Percentiles rank a stretch among this genome's conserved stretches.
Evolutionary conservation across 2,113 vertebrate species (phyloP).

Genomic region (Mohoua ochrocephala): DNA sequence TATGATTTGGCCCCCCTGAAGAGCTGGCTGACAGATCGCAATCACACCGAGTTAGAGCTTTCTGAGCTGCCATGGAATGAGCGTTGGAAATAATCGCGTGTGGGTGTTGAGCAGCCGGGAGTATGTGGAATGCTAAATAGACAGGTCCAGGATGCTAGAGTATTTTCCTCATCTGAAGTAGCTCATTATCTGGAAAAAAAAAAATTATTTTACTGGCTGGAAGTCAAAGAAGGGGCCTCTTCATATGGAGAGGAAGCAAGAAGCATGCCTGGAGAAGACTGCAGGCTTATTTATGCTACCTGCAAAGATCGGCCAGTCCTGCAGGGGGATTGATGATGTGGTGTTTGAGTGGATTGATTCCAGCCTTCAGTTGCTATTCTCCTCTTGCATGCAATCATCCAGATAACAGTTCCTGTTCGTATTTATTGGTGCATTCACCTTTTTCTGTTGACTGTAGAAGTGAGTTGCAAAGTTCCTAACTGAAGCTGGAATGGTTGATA

Average conservation of each 20-base stretch:
- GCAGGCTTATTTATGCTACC: conserved; percentile 24
- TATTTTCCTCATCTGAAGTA: conserved; percentile 37
- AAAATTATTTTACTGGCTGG: conserved; percentile 45
- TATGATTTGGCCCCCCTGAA: conserved; percentile 39
- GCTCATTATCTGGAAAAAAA: conserved; percentile 57
- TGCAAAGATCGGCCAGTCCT: neutral
- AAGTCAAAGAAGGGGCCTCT: conserved; percentile 55
- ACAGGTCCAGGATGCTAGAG: conserved; percentile 31
- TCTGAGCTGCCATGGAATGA: neutral
- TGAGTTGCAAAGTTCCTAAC: neutral
- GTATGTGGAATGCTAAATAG: conserved; percentile 21
- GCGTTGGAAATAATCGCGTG: conserved; percentile 7
- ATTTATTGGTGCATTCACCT: neutral
- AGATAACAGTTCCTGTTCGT: neutral
- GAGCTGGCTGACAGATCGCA: neutral
- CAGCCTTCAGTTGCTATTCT: neutral
- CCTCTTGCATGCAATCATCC: neutral
- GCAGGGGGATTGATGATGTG: neutral
- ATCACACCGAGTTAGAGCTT: neutral
- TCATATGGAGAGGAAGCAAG: conserved; percentile 15
- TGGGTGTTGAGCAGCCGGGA: conserved; percentile 42
- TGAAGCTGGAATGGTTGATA: neutral
- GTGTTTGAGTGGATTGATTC: neutral
- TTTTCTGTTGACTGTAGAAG: neutral
- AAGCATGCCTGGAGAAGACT: neutral